Conservation (phyloP, 2,113 vertebrate species). For the Crocuta crocuta region DNA sequence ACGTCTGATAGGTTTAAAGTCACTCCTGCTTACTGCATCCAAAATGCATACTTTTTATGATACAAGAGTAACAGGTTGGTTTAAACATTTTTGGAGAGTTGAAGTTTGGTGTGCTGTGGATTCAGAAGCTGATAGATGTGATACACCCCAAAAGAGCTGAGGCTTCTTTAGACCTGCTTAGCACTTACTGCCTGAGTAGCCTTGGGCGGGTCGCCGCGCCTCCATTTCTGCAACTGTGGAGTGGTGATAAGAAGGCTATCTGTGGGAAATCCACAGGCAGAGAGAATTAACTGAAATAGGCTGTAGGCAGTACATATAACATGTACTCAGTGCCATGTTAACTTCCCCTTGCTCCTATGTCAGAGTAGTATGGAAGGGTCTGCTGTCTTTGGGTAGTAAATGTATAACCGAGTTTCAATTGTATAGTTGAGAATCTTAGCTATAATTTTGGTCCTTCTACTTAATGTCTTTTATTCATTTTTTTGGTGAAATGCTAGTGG, state of each 20-base stretch:
- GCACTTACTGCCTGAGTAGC: background rate
- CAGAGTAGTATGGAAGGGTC: background rate
- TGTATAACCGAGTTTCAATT: background rate
- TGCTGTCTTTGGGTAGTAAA: background rate
- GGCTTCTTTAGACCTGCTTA: too few relatives aligned
- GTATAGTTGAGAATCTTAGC: background rate
- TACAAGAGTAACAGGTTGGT: background rate
- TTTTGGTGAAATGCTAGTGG: background rate
- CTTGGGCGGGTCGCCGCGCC: background rate
- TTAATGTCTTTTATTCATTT: constrained; percentile 37
- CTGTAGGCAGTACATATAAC: background rate
- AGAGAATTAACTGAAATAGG: background rate
- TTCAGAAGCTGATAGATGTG: background rate
- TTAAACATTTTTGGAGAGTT: background rate
- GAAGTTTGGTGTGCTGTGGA: too few relatives aligned
- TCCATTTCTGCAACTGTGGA: background rate
- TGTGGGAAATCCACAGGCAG: background rate
- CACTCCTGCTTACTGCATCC: background rate
- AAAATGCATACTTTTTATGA: background rate
- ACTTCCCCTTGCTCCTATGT: background rate
- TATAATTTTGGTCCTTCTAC: background rate
- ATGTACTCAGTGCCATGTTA: rapidly evolving
- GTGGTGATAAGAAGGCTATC: background rate
- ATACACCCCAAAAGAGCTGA: background rate
- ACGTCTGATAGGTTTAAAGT: background rate